These are phyloP conservation scores for cattle (Bos taurus) DNA, from an alignment of 2,113 vertebrate genomes.

Conservation along the genomic window DNA sequence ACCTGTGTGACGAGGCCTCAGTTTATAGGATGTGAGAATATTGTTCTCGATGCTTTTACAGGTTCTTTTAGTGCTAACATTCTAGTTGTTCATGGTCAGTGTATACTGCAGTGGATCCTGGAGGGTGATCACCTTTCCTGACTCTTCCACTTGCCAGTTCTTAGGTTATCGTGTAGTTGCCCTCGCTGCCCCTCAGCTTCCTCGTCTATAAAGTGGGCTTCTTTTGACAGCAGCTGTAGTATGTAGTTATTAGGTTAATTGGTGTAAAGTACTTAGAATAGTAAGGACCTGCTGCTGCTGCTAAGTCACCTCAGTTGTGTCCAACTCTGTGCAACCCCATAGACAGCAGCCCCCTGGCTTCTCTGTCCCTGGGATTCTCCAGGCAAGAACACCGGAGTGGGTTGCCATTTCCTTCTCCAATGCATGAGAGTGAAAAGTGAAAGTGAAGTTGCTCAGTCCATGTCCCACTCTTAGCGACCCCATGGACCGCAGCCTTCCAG, in stretches of 20 bases:
- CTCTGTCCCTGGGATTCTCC: too few relatives aligned
- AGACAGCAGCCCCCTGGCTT: too few relatives aligned
- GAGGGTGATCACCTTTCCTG: not conserved
- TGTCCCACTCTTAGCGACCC: too few relatives aligned
- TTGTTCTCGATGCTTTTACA: fast-evolving
- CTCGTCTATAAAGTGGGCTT: not conserved
- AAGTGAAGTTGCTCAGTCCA: too few relatives aligned
- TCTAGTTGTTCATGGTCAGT: fast-evolving
- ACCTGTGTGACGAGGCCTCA: not conserved
- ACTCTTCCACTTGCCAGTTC: not conserved
- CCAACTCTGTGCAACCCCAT: too few relatives aligned
- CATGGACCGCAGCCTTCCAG: too few relatives aligned
- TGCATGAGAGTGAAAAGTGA: too few relatives aligned
- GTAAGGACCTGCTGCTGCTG: too few relatives aligned
- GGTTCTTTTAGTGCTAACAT: fast-evolving
- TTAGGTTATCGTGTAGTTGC: not conserved
- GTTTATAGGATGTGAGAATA: fast-evolving
- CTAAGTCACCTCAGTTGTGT: too few relatives aligned
- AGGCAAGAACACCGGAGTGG: too few relatives aligned
- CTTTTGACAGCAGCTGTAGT: not conserved
- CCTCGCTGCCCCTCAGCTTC: not conserved
- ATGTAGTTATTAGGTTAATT: not conserved
- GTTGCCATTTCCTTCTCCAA: too few relatives aligned
- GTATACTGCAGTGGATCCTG: fast-evolving
- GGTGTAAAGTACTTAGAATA: not conserved